Evolutionary conservation across 2,797 vertebrate genomes (phyloP).

Genomic region (Rhabdomys pumilio): DNA sequence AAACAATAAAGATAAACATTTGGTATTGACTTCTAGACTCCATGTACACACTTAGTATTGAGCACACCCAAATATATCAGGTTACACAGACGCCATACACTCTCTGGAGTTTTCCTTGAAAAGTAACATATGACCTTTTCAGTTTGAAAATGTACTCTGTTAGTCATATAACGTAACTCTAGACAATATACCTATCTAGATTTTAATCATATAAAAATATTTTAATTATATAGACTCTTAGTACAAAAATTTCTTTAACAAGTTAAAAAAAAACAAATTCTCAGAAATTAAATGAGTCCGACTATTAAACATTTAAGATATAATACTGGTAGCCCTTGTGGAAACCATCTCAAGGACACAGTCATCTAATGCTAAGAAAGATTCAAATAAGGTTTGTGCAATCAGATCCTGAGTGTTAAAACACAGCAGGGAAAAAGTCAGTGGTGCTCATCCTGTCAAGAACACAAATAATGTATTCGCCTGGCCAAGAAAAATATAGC

Average conservation of each 20-base stretch:
- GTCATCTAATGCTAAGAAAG: slow-evolving; percentile 12
- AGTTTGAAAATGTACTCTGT: slow-evolving; percentile 32
- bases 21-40: neutral
- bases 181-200: neutral
- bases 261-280: neutral
- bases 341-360: neutral
- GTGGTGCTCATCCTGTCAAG: neutral
- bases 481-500: slow-evolving; percentile 71
- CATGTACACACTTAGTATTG: neutral
- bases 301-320: slow-evolving; percentile 34
- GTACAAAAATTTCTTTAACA: slow-evolving; percentile 24
- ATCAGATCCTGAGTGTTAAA: neutral
- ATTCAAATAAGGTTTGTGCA: slow-evolving; percentile 50
- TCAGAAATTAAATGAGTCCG: slow-evolving; percentile 31
- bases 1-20: neutral
- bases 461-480: slow-evolving; percentile 22
- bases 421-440: neutral
- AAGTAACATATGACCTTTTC: slow-evolving; percentile 22
- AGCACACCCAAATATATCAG: neutral
- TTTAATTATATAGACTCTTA: slow-evolving; percentile 25
- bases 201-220: neutral
- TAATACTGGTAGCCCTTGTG: slow-evolving; percentile 25
- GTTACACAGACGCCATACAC: neutral
- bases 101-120: neutral
- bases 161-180: neutral